These are phyloP conservation scores for Urocynchramus pylzowi DNA, from an alignment of 2,113 vertebrate species.

Conservation along the genomic window DNA sequence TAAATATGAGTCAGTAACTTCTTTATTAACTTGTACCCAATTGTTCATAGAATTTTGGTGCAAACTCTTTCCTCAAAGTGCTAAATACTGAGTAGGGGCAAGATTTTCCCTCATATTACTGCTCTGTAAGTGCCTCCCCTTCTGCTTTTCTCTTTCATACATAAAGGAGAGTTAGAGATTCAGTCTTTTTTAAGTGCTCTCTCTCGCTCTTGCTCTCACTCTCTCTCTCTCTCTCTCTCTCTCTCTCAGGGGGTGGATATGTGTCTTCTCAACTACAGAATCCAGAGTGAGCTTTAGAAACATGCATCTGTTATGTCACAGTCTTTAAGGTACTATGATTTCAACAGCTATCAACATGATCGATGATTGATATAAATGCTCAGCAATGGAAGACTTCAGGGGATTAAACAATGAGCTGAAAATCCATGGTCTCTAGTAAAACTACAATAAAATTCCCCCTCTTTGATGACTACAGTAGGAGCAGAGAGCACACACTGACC, in stretches of 20 bases:
- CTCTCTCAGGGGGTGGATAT: not conserved
- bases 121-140: not conserved
- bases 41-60: not conserved
- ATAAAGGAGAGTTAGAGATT: not conserved
- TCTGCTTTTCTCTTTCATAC: not conserved
- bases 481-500: not conserved
- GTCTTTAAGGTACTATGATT: not conserved
- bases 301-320: not conserved
- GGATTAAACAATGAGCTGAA: not conserved
- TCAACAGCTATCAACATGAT: not conserved
- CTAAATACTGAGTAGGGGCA: not conserved
- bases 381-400: not conserved
- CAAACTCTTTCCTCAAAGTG: not conserved
- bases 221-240: rapidly evolving
- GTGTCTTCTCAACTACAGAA: not conserved
- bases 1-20: not conserved
- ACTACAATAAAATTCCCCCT: not conserved
- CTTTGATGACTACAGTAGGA: not conserved
- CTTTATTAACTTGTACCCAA: not conserved
- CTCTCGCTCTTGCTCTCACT: rapidly evolving
- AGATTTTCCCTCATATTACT: not conserved
- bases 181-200: not conserved
- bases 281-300: not conserved
- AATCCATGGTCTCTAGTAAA: not conserved
- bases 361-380: not conserved